These are phyloP conservation scores for Papilio dardanus DNA, from an alignment of 1,140 invertebrate genomes.

Conservation along the genomic window DNA sequence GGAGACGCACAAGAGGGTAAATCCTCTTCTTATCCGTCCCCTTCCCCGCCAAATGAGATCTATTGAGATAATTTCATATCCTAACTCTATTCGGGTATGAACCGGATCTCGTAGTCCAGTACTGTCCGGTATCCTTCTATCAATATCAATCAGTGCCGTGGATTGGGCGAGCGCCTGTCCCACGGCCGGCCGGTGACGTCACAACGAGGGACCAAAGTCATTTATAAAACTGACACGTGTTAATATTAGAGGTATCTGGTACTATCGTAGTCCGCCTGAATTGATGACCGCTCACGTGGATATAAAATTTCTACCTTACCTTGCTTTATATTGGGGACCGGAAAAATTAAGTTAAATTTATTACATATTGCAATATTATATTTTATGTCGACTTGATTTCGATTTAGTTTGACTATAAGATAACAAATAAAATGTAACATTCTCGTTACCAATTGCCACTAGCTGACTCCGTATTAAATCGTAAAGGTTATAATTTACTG, in stretches of 20 bases:
- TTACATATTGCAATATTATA: too few species aligned
- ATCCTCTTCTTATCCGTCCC: too few species aligned
- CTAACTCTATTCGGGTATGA: background rate
- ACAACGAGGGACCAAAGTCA: slow-evolving; percentile 50
- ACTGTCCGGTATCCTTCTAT: slow-evolving; percentile 53
- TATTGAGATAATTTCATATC: background rate
- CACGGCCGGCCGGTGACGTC: slow-evolving; percentile 52
- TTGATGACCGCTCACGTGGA: slow-evolving; percentile 25
- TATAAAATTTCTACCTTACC: slow-evolving; percentile 22
- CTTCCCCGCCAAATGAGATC: too few species aligned
- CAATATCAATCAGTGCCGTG: slow-evolving; percentile 62
- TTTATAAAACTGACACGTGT: slow-evolving; percentile 66
- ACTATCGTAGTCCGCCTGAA: slow-evolving; percentile 40
- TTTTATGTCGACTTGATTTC: background rate
- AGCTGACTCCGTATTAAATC: too few species aligned
- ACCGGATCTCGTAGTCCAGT: slow-evolving; percentile 29
- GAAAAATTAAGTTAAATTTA: too few species aligned
- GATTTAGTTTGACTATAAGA: background rate
- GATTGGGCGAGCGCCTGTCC: slow-evolving; percentile 9
- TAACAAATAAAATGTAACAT: background rate
- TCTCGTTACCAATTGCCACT: too few species aligned
- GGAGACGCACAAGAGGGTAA: too few species aligned
- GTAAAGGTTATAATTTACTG: too few species aligned
- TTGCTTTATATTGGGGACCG: background rate
- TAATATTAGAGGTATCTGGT: slow-evolving; percentile 54